Evolutionary conservation across 2,888 invertebrate species (phyloP).

Genomic region (Abrostola triplasia): DNA sequence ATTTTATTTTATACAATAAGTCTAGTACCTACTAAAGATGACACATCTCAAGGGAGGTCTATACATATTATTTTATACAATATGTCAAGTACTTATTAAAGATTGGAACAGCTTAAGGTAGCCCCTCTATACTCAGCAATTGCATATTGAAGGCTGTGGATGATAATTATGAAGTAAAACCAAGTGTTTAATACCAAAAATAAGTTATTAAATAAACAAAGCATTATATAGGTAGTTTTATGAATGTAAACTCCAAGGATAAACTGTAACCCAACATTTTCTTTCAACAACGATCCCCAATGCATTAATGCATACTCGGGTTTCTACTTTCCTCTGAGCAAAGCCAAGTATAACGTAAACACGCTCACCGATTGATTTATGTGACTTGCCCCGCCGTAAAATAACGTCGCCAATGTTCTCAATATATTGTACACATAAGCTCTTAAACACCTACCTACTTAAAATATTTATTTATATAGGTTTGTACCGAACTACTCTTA

Average conservation of each 20-base stretch:
- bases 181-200: no score
- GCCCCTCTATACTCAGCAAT: no score
- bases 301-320: neutral
- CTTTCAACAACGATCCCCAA: neutral
- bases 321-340: slow-evolving; percentile 23
- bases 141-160: no score
- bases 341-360: slow-evolving; percentile 45
- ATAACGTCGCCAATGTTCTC: slow-evolving; percentile 43
- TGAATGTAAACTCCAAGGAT: neutral
- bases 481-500: no score
- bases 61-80: neutral
- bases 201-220: no score
- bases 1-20: neutral
- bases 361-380: slow-evolving; percentile 51
- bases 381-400: slow-evolving; percentile 41
- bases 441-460: neutral
- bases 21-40: no score
- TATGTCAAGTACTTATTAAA: no score
- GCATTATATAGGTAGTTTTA: no score
- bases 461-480: no score
- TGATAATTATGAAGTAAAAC: no score
- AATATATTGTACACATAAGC: slow-evolving; percentile 41
- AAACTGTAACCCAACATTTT: neutral
- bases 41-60: no score
- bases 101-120: no score